These are phyloP conservation scores for Lateolabrax maculatus DNA, from an alignment of 2,797 vertebrate genomes.

Conservation along the genomic window DNA sequence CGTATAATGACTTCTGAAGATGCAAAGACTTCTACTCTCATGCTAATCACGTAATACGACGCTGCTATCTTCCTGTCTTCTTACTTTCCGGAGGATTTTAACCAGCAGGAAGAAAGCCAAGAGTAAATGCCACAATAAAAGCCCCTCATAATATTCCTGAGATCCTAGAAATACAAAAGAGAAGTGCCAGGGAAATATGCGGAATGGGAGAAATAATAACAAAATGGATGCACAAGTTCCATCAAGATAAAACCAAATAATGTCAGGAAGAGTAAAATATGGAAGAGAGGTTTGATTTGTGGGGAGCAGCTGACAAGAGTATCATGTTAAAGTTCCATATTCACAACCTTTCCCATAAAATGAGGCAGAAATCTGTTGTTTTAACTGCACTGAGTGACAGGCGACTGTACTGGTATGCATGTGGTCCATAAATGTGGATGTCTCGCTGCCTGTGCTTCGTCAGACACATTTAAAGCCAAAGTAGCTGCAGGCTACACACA, in stretches of 20 bases:
- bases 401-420: background rate
- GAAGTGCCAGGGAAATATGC: constrained; percentile 27
- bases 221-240: constrained; percentile 5
- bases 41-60: background rate
- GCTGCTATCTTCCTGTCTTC: background rate
- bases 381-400: constrained; percentile 15
- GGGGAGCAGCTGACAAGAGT: constrained; percentile 25
- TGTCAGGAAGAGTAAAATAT: background rate
- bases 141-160: background rate
- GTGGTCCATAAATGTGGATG: constrained; percentile 1
- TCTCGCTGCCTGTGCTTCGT: constrained; percentile 8
- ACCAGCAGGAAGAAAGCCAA: constrained; percentile 14
- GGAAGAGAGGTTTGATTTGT: constrained; percentile 23
- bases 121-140: constrained; percentile 22
- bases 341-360: constrained; percentile 15
- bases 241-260: constrained; percentile 7
- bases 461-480: background rate
- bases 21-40: background rate
- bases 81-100: background rate
- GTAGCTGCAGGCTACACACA: constrained; percentile 52
- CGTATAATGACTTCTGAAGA: background rate
- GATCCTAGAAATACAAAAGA: constrained; percentile 2
- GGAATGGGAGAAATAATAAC: constrained; percentile 3
- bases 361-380: constrained; percentile 15
- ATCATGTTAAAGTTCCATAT: background rate